These are phyloP conservation scores for Palythoa grandiflora DNA, from an alignment of 92 coral and sea anemone species.

Conservation along the genomic window DNA sequence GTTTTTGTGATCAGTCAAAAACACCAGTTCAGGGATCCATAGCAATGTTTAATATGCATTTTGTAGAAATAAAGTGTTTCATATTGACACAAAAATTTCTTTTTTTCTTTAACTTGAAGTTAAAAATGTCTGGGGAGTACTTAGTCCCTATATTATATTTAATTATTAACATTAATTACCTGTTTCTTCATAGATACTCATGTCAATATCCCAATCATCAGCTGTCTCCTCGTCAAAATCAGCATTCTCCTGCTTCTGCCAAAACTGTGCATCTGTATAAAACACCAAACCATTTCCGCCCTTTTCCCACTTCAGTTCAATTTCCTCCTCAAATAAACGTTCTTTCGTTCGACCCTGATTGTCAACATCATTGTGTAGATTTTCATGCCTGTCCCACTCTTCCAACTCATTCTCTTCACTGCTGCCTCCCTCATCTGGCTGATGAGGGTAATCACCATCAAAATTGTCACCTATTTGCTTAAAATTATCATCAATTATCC, in stretches of 20 bases:
- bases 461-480: neutral
- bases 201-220: constrained; percentile 99
- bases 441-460: neutral
- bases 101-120: no score
- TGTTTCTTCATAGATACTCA: constrained; percentile 95
- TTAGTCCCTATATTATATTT: neutral
- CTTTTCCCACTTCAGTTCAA: constrained; percentile 98
- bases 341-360: constrained; percentile 96
- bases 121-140: neutral
- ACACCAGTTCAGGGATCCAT: no score
- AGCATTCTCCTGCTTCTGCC: constrained; percentile 94
- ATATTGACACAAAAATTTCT: no score
- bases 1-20: no score
- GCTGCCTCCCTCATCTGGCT: neutral
- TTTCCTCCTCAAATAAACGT: constrained; percentile 92
- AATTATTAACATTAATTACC: constrained; percentile 53
- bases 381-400: constrained; percentile 99
- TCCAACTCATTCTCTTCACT: constrained; percentile 71
- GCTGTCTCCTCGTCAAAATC: constrained; percentile 98
- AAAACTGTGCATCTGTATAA: constrained; percentile 98
- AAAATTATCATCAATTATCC: neutral
- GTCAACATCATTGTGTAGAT: constrained; percentile 94
- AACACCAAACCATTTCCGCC: constrained; percentile 99
- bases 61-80: no score
- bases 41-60: no score